These are phyloP conservation scores for Echiichthys vipera DNA, from an alignment of 2,797 vertebrate species.

Conservation along the genomic window DNA sequence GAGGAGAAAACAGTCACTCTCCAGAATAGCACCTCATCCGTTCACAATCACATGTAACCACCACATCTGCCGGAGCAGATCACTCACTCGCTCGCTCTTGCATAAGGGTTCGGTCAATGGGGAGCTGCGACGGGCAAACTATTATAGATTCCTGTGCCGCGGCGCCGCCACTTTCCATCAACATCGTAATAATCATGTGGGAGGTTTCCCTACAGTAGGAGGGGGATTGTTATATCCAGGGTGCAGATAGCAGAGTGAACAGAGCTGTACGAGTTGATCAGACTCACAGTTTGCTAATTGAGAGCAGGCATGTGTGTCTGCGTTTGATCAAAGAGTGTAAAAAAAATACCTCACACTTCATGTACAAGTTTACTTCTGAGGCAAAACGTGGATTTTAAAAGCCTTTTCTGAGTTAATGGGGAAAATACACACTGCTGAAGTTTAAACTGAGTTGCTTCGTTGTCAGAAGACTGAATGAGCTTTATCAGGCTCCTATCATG, in stretches of 20 bases:
- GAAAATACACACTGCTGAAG: background rate
- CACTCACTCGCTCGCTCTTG: constrained; percentile 53
- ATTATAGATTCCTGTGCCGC: constrained; percentile 41
- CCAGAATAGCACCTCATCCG: constrained; percentile 25
- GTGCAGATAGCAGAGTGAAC: constrained; percentile 8
- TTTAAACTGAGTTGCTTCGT: background rate
- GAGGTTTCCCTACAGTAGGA: constrained; percentile 25
- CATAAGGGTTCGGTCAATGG: constrained; percentile 33
- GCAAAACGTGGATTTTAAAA: background rate
- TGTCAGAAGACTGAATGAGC: too few relatives aligned
- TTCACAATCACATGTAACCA: constrained; percentile 32
- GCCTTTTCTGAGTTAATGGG: background rate
- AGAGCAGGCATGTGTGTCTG: constrained; percentile 28
- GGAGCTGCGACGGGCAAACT: constrained; percentile 23
- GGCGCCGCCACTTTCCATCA: constrained; percentile 60
- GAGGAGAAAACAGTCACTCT: constrained; percentile 3
- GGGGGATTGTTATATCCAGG: background rate
- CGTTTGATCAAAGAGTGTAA: background rate
- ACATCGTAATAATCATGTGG: constrained; percentile 61
- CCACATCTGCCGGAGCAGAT: constrained; percentile 50
- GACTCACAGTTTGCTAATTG: constrained; percentile 35
- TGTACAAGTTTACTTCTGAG: background rate
- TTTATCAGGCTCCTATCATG: too few relatives aligned
- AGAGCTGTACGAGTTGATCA: constrained; percentile 31
- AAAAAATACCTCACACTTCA: background rate